These are phyloP conservation scores for Egretta garzetta DNA, from an alignment of 2,113 vertebrate genomes.

Conservation along the genomic window DNA sequence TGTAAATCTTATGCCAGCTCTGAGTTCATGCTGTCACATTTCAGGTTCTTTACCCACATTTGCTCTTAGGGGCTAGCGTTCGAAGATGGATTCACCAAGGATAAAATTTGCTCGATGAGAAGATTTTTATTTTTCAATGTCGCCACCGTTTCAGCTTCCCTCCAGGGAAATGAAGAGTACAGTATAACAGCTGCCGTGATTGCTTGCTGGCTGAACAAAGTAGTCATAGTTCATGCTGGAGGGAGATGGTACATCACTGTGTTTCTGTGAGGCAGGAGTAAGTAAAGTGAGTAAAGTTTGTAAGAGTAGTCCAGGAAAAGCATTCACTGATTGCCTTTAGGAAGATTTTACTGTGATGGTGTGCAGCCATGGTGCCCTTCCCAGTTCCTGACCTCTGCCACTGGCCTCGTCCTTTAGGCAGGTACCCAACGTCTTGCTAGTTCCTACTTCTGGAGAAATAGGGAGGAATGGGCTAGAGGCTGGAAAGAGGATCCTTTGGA, in stretches of 20 bases:
- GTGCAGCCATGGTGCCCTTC: fast-evolving
- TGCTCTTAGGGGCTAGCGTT: neutral
- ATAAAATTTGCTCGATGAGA: neutral
- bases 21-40: neutral
- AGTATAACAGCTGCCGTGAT: neutral
- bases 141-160: neutral
- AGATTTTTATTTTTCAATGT: neutral
- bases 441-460: neutral
- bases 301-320: neutral
- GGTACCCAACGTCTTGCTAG: neutral
- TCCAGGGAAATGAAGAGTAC: neutral
- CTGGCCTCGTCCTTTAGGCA: neutral
- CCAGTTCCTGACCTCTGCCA: neutral
- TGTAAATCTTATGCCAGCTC: neutral
- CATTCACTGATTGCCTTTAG: neutral
- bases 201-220: neutral
- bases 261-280: neutral
- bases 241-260: neutral
- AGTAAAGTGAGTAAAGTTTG: neutral
- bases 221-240: neutral
- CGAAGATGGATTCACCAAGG: neutral
- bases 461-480: neutral
- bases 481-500: neutral
- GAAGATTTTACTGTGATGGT: neutral
- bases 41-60: neutral